A percentile compares a stretch with the other conserved stretches of the same genome.
These are phyloP conservation scores for Drosophila nikananu DNA, from an alignment of 1,140 invertebrate species.

Conservation along the genomic window DNA sequence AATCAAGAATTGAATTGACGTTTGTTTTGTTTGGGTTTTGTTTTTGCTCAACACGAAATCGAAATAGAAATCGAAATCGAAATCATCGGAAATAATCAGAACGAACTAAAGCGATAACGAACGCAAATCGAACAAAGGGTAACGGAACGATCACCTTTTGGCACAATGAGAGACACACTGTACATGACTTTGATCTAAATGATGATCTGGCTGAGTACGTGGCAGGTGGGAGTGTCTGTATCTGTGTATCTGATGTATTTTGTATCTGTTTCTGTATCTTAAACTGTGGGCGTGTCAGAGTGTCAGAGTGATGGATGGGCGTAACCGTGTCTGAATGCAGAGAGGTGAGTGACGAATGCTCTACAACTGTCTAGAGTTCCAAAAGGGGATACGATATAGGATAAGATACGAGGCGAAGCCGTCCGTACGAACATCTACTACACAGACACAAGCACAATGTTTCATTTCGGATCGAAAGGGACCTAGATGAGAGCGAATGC, in stretches of 20 bases:
- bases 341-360: constrained; percentile 59
- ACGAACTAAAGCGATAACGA: constrained; percentile 55
- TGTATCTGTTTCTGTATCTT: constrained; percentile 50
- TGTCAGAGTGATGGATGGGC: constrained; percentile 33
- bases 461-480: constrained; percentile 55
- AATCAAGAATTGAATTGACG: constrained; percentile 80
- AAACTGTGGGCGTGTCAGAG: constrained; percentile 32
- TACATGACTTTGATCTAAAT: constrained; percentile 66
- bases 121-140: constrained; percentile 40
- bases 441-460: constrained; percentile 80
- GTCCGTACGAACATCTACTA: constrained; percentile 64
- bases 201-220: constrained; percentile 61
- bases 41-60: constrained; percentile 69
- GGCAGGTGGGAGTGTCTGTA: constrained; percentile 39
- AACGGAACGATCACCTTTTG: constrained; percentile 65
- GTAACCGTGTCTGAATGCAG: constrained; percentile 36
- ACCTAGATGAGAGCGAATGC: constrained; percentile 37
- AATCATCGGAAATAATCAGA: constrained; percentile 45
- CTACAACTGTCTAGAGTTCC: constrained; percentile 50
- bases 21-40: constrained; percentile 64
- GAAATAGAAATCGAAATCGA: constrained; percentile 50
- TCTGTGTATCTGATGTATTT: constrained; percentile 50
- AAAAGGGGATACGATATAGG: constrained; percentile 44
- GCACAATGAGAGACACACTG: constrained; percentile 66
- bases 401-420: constrained; percentile 53